Conservation (phyloP, 1,140 invertebrate species). For the Drosophila pachea region DNA sequence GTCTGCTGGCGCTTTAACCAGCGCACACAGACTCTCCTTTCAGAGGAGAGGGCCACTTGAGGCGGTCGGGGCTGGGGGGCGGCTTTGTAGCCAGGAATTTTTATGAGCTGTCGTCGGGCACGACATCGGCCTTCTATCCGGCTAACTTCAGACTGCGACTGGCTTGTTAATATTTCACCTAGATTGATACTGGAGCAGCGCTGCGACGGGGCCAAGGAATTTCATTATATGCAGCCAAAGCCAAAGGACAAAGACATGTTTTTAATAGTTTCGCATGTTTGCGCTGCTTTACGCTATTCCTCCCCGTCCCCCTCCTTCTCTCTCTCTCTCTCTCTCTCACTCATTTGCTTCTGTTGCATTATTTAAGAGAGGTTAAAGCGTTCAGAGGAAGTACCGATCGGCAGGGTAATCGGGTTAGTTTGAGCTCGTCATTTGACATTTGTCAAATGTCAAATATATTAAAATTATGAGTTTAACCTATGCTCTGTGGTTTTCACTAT, state of each 20-base stretch:
- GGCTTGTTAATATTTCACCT: conserved; percentile 75
- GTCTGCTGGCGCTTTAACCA: conserved; percentile 55
- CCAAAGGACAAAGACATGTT: conserved; percentile 76
- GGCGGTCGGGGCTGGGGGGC: not conserved
- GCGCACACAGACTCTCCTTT: conserved; percentile 3
- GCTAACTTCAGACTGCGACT: conserved; percentile 45
- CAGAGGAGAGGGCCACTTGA: not conserved
- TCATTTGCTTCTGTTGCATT: conserved; percentile 14
- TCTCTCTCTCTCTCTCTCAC: conserved; percentile 16
- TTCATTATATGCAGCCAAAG: conserved; percentile 40
- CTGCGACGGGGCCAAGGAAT: not conserved
- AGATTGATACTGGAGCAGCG: conserved; percentile 60
- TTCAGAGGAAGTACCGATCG: too few species aligned
- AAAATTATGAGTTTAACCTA: too few species aligned
- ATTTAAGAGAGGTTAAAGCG: too few species aligned
- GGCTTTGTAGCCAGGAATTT: conserved; percentile 59
- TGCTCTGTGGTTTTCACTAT: too few species aligned
- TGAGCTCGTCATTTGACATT: too few species aligned
- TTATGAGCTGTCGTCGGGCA: conserved; percentile 61
- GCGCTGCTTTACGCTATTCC: conserved; percentile 39
- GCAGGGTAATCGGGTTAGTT: too few species aligned
- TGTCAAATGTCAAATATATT: too few species aligned
- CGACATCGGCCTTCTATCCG: conserved; percentile 44
- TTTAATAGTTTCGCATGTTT: conserved; percentile 74
- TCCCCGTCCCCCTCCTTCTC: conserved; percentile 13